Base-by-base conservation (phyloP, 2,797 vertebrate species). In the Nasua narica region DNA sequence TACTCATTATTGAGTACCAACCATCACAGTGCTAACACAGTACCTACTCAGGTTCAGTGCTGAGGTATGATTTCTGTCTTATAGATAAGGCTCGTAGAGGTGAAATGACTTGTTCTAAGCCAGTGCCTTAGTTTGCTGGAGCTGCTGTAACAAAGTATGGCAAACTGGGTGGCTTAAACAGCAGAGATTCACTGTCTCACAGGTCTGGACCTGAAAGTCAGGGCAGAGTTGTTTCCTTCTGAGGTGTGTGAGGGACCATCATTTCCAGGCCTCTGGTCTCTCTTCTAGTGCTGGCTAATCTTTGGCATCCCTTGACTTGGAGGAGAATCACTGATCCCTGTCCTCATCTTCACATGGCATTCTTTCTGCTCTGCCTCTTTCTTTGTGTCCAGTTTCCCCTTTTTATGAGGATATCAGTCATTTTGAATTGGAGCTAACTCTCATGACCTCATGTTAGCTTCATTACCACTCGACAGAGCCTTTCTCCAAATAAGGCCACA, bases 261-360 rank as follows among this genome's bases (percentile, higher is more conserved):
- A 29, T 8, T 37, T 15, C 5, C 9, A 0, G 7, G 15, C 25
- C 21, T 37, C 19, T 70, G 19, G 0, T n/a, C 35, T 74, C 5
- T 27, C 21, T 60, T 1, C 56, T 46, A 2, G 11, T 35, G 8
- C 60, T 60, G 4, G 7, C 2, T n/a, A 23, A 3, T 21, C 27
- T 25, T 21, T 81, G 65, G 16, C 40, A 6, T 58, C 67, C 54
- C 32, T 35, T 29, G 5, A 25, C 25, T 76, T 79, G 3, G 0
- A 29, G 37, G 40, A 76, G 14, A 76, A 69, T 67, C 37, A 48
- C 29, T 10, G 10, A 7, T 50, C 50, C 79, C 78, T 83, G 10
- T 7, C 32, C 48, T 87, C 35, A 35, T 60, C 48, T 67, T 79
- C 14, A 43, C 32, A 21, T 11, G 8, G 12, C 9, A 0, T 43